phyloP scores from a whole-genome alignment of 2,797 vertebrate genomes.

The Sciurus vulgaris region DNA sequence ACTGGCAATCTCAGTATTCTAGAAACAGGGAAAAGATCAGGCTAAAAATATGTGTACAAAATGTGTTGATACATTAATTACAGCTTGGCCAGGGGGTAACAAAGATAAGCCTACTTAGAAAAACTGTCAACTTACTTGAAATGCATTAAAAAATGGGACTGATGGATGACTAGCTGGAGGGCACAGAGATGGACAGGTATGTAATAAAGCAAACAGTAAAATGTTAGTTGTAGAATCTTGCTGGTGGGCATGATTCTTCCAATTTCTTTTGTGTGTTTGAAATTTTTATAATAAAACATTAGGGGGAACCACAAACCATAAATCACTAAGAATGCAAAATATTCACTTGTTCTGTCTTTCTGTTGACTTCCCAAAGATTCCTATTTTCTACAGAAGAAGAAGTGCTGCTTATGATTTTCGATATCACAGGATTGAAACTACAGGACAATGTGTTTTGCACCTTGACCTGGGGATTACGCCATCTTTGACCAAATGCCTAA shows the following conservation, averaged over 20 bases:
- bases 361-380: slow-evolving; percentile 2
- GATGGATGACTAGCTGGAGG: not conserved
- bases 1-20: slow-evolving; percentile 43
- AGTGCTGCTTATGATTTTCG: not conserved
- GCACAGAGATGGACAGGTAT: not conserved
- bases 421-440: not conserved
- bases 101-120: slow-evolving; percentile 24
- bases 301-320: not conserved
- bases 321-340: slow-evolving; percentile 42
- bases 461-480: not conserved
- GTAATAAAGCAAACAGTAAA: slow-evolving; percentile 25
- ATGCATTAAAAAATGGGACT: not conserved
- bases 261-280: slow-evolving; percentile 34
- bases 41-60: slow-evolving; percentile 63
- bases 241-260: not conserved
- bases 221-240: not conserved
- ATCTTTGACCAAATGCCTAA: not conserved
- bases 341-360: slow-evolving; percentile 33
- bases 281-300: slow-evolving; percentile 31
- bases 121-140: slow-evolving; percentile 16
- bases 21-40: slow-evolving; percentile 38
- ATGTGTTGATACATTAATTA: slow-evolving; percentile 18
- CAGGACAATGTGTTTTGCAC: not conserved
- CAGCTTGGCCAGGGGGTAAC: not conserved
- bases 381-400: slow-evolving; percentile 38